These are phyloP conservation scores for Centropyge bicolor DNA, from an alignment of 2,797 vertebrate genomes.

Conservation along the genomic window DNA sequence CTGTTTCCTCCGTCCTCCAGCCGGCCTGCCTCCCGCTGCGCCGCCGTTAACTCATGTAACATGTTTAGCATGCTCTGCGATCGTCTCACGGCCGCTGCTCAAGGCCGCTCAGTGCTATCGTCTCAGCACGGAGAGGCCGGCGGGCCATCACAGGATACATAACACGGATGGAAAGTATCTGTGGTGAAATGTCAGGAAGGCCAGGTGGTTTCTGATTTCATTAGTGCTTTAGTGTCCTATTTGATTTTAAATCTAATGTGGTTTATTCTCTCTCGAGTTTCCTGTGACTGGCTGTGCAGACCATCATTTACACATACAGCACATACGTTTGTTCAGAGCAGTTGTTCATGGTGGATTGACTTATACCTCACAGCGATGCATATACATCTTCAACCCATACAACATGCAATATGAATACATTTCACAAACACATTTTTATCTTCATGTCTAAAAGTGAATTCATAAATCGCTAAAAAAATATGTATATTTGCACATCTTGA, in stretches of 20 bases:
- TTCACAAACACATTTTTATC: background rate
- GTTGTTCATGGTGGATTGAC: background rate
- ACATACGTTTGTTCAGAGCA: background rate
- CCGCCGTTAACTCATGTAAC: slow-evolving; percentile 81
- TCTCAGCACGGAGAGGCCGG: slow-evolving; percentile 54
- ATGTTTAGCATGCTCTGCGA: slow-evolving; percentile 79
- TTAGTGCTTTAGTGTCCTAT: slow-evolving; percentile 46
- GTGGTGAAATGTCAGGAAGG: slow-evolving; percentile 35
- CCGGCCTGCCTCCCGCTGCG: slow-evolving; percentile 72
- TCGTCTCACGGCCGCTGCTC: slow-evolving; percentile 59
- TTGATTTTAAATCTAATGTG: slow-evolving; percentile 35
- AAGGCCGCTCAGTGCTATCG: slow-evolving; percentile 72
- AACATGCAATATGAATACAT: background rate
- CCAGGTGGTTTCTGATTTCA: slow-evolving; percentile 61
- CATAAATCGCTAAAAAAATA: too few relatives aligned
- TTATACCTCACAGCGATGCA: background rate
- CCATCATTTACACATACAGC: background rate
- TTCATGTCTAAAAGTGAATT: background rate
- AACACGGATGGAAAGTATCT: slow-evolving; percentile 44
- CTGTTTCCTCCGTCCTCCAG: slow-evolving; percentile 69
- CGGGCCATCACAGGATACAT: slow-evolving; percentile 51
- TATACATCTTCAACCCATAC: background rate
- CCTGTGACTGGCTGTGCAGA: background rate
- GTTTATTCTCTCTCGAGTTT: slow-evolving; percentile 28
- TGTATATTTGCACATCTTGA: background rate